Base-by-base conservation (phyloP, 1,140 invertebrate genomes). In the Neodiprion lecontei region DNA sequence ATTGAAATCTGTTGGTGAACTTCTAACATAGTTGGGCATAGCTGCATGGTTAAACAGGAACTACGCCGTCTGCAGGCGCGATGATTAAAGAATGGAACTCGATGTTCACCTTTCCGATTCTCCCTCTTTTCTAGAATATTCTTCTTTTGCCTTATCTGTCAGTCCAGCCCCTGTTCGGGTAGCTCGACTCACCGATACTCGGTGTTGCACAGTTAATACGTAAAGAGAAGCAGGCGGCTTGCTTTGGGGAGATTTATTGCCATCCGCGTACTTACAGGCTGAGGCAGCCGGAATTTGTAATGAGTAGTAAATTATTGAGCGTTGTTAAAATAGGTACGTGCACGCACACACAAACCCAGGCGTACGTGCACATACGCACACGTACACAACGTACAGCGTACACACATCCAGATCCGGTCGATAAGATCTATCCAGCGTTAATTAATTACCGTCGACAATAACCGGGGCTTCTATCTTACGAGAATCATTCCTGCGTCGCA, bases 191-290 rank as follows among this genome's bases (percentile, higher is more conserved):
- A 40, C 28, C 28, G 28, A 40, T 40, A 40, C 28, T 61, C 11
- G 53, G 11, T 17, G 53, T 9, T 61, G n/a, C n/a, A 61, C n/a
- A 11, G 53, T 61, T 61, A 61, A 61, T 61, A 61, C 53, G 53
- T 40, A 40, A 40, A 40, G 28, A 40, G 28, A 40, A 40, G 28
- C 53, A 17, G 53, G 53, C 53, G n/a, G 53, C 11, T 61, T 14
- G n/a, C 53, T 61, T 61, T 17, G 53, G n/a, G 53, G 53, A 61
- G 11, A 61, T 61, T 61, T 61, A 61, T 61, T 61, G n/a, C 53
- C 53, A 17, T 61, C 53, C 5, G 4, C 11, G 53, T 61, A 61
- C 53, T 61, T 61, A 61, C n/a, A 61, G 11, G n/a, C 53, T 5
- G 5, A 61, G 53, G n/a, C 53, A 61, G 53, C 11, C 53, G 53